Percentiles rank a stretch among this genome's conserved stretches.
Conservation (phyloP, 2,888 invertebrate genomes). For the Chirona hameri region DNA sequence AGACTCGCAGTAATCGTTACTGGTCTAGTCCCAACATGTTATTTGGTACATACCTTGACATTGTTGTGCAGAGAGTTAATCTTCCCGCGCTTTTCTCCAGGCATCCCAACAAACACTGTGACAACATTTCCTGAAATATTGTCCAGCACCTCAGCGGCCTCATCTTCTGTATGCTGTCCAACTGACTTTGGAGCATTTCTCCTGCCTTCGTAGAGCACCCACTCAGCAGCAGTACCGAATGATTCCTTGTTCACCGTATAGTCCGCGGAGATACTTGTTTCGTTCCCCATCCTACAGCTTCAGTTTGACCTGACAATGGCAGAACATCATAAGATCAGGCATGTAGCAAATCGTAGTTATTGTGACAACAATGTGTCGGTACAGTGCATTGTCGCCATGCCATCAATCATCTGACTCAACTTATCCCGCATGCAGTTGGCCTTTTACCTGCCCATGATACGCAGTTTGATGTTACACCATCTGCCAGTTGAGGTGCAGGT, state of each 20-base stretch:
- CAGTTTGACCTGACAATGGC: no score
- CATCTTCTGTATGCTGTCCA: not conserved
- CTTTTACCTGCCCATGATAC: no score
- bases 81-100: not conserved
- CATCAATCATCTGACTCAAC: no score
- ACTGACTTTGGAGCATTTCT: not conserved
- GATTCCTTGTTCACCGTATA: not conserved
- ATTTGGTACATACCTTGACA: not conserved
- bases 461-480: no score
- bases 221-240: not conserved
- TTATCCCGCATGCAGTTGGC: no score
- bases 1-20: not conserved
- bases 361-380: no score
- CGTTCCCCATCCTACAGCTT: not conserved
- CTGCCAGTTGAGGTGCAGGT: no score
- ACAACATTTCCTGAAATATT: not conserved
- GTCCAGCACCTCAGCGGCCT: not conserved
- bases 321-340: no score
- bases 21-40: not conserved
- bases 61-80: not conserved
- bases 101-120: slow-evolving; percentile 3
- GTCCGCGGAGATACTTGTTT: not conserved
- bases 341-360: no score
- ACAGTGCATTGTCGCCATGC: no score
- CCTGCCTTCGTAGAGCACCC: not conserved